These are phyloP conservation scores for Thereva nobilitata DNA, from an alignment of 2,888 invertebrate species.

Conservation along the genomic window DNA sequence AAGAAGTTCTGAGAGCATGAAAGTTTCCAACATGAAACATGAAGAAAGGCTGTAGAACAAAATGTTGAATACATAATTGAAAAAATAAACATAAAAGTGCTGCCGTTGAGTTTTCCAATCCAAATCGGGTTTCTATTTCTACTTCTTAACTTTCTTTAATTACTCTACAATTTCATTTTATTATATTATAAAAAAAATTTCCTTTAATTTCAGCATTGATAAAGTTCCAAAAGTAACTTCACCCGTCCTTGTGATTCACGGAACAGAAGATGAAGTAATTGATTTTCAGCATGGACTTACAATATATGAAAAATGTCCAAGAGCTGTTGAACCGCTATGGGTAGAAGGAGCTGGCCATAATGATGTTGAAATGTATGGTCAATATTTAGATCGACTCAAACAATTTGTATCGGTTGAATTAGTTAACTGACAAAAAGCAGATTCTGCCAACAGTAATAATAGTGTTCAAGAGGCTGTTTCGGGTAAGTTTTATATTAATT, in stretches of 20 bases:
- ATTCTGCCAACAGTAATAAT: constrained; percentile 51
- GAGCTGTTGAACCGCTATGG: constrained; percentile 93
- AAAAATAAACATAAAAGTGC: too few relatives aligned
- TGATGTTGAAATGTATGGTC: constrained; percentile 91
- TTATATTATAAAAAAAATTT: background rate
- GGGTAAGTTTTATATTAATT: constrained; percentile 31
- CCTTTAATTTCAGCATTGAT: constrained; percentile 75
- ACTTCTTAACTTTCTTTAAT: background rate
- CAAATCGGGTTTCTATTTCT: constrained; percentile 6
- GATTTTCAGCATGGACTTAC: constrained; percentile 94
- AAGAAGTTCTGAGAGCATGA: too few relatives aligned
- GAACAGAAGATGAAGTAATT: constrained; percentile 95
- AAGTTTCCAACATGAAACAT: too few relatives aligned
- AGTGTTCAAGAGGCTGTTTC: constrained; percentile 43
- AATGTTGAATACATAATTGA: too few relatives aligned
- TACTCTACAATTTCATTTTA: constrained; percentile 7
- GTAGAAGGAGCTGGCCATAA: constrained; percentile 95
- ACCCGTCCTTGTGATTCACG: constrained; percentile 93
- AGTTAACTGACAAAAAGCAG: constrained; percentile 75
- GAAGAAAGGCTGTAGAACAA: too few relatives aligned
- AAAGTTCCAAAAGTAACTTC: constrained; percentile 94
- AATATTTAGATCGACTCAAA: constrained; percentile 90
- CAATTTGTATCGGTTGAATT: constrained; percentile 87
- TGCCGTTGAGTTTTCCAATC: background rate
- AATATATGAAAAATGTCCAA: constrained; percentile 92